Evolutionary conservation across 2,797 vertebrate genomes (phyloP).

Genomic region (Gorsachius magnificus): DNA sequence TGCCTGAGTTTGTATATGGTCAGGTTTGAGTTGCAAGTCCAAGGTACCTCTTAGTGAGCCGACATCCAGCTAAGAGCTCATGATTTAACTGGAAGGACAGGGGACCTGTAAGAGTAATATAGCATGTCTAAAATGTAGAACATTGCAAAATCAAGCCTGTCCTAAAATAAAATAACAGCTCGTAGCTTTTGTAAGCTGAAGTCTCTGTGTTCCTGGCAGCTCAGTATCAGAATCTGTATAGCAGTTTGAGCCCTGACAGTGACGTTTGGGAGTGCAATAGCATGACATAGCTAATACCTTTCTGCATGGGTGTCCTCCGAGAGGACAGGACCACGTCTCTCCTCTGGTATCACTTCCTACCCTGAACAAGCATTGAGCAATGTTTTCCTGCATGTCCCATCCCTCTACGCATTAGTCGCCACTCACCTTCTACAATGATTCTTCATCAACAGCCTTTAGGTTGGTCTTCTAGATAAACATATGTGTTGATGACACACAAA

Average conservation of each 20-base stretch:
- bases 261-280: not conserved
- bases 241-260: not conserved
- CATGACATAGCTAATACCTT: not conserved
- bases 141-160: not conserved
- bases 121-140: not conserved
- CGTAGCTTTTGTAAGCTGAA: not conserved
- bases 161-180: not conserved
- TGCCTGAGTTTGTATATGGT: not conserved
- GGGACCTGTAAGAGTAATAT: not conserved
- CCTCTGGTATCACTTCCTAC: not conserved
- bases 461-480: not conserved
- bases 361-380: not conserved
- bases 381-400: not conserved
- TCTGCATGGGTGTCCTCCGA: not conserved
- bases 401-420: not conserved
- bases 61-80: not conserved
- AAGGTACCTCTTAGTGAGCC: not conserved
- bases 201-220: not conserved
- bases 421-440: not conserved
- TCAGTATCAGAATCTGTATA: not conserved
- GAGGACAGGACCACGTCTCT: not conserved
- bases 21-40: not conserved
- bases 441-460: not conserved
- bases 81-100: not conserved
- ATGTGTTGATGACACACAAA: not conserved